Evolutionary conservation across 2,888 invertebrate species (phyloP), one percentile per base, ranked within the genome.

Genomic region (Ochropleura leucogaster): DNA sequence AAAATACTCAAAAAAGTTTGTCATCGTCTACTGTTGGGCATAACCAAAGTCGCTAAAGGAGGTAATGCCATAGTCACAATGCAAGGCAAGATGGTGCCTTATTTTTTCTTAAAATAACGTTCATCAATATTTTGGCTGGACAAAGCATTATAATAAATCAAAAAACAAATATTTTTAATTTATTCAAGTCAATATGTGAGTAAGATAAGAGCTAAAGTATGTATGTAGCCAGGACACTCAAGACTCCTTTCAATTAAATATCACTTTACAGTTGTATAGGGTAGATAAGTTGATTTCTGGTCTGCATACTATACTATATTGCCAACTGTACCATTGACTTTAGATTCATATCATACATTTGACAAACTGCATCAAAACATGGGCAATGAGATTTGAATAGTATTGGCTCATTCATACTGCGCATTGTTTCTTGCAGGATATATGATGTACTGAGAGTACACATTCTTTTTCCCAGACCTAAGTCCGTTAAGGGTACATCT

Each of bases 21-120:
- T 30, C 4, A 7, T 16, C 64, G n/a, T 69, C 46, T 9, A 46
- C 9, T 62, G 10, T 77, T 30, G 12, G 55, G 16, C 53, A 47
- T n/a, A 64, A 68, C 53, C 30, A 30, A 49, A 6, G 12, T 18
- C n/a, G n/a, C n/a, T 47, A 51, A 47, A 44, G 12, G 4, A 53
- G 42, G 59, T 59, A 78, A 78, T 74, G 47, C 64, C 68, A 74
- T 74, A 65, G 42, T 74, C 79, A 79, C 74, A 53, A 73, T 78
- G 53, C 78, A 64, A 51, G 53, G 74, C 74, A 64, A 73, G 30
- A 8, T 30, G 6, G 16, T 14, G 49, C 46, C 46, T 55, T 63
- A 44, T n/a, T 6, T 12, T 12, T n/a, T 18, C 62, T 47, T 42
- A 30, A 40, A 7, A 53, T 46, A 53, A 51, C 2, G 3, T 30